Conservation (phyloP, 2,797 vertebrate species). For the Sebastes iracundus region DNA sequence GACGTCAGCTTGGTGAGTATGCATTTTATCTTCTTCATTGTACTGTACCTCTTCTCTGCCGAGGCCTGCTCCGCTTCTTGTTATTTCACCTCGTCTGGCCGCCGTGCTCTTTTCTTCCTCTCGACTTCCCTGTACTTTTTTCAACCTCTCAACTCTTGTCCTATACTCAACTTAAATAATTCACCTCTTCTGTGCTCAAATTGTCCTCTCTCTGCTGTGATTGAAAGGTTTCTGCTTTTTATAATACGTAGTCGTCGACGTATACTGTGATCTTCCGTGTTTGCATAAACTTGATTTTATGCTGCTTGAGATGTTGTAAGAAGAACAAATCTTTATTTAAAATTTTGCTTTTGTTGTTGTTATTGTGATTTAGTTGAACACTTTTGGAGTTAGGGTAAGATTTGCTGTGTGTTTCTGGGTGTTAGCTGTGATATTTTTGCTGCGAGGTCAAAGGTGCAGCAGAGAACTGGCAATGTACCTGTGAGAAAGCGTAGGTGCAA, state of each 20-base stretch:
- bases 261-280: too few species aligned
- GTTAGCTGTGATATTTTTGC: neutral
- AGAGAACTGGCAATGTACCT: neutral
- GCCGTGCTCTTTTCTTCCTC: neutral
- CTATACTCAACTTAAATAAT: neutral
- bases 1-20: conserved; percentile 93
- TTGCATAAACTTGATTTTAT: neutral
- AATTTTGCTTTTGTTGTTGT: neutral
- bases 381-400: neutral
- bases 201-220: neutral
- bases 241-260: neutral
- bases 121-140: neutral
- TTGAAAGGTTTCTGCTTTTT: neutral
- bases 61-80: neutral
- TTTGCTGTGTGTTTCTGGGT: neutral
- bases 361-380: neutral
- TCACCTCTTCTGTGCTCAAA: neutral
- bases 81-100: neutral
- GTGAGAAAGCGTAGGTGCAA: neutral
- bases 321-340: neutral
- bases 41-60: neutral
- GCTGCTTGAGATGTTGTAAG: neutral
- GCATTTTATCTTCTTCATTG: conserved; percentile 24
- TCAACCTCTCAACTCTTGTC: neutral
- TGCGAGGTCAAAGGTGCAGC: conserved; percentile 8